These are phyloP conservation scores for Saccopteryx bilineata DNA, from an alignment of 2,113 vertebrate species.

Conservation along the genomic window DNA sequence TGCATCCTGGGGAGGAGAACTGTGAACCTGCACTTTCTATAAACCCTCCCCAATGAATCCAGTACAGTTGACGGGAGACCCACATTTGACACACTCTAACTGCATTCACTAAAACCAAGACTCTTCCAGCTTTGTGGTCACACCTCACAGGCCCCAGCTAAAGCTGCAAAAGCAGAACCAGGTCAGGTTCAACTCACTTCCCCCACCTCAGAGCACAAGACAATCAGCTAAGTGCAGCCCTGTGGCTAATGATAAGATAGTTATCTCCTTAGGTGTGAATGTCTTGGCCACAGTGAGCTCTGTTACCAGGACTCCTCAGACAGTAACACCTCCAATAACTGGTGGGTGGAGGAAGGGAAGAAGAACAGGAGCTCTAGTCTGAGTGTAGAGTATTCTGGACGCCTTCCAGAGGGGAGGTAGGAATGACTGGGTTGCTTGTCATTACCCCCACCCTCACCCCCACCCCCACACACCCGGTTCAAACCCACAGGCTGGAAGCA, in stretches of 20 bases:
- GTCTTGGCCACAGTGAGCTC: background rate
- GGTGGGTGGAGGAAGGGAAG: background rate
- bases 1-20: background rate
- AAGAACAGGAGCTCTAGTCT: background rate
- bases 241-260: background rate
- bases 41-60: background rate
- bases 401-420: constrained; percentile 27
- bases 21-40: background rate
- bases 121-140: background rate
- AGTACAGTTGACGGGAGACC: background rate
- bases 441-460: background rate
- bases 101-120: background rate
- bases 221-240: constrained; percentile 54
- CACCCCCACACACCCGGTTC: background rate
- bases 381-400: constrained; percentile 53
- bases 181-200: constrained; percentile 5
- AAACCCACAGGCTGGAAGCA: constrained; percentile 14
- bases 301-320: constrained; percentile 23
- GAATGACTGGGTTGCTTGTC: background rate
- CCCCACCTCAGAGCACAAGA: background rate
- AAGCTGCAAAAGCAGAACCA: constrained; percentile 24
- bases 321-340: background rate
- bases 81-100: background rate
- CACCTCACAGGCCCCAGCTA: background rate
- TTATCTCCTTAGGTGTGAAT: constrained; percentile 41